Percentiles rank a stretch among this genome's conserved stretches.
phyloP scores from a whole-genome alignment of 2,113 vertebrate species.

The Corvus hawaiiensis region DNA sequence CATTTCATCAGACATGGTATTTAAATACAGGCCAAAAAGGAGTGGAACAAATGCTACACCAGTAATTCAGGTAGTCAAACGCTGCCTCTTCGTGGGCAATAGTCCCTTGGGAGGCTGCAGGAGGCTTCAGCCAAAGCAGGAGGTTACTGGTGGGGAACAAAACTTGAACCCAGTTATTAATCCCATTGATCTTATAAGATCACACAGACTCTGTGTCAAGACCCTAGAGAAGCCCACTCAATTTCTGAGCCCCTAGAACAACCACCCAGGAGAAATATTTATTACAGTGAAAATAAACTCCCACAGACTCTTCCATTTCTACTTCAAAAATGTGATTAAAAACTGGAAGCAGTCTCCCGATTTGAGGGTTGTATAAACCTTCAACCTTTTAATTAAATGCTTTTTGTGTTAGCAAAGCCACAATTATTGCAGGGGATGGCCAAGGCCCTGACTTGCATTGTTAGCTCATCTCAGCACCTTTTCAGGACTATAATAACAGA shows the following conservation, averaged over 20 bases:
- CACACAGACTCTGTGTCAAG: not conserved
- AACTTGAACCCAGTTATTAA: not conserved
- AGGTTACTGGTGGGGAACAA: not conserved
- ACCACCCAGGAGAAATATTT: not conserved
- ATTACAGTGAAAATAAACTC: not conserved
- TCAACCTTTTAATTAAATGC: not conserved
- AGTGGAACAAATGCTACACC: not conserved
- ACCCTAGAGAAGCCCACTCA: not conserved
- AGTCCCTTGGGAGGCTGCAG: not conserved
- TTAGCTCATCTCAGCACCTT: not conserved
- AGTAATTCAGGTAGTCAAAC: not conserved
- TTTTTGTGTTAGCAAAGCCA: not conserved
- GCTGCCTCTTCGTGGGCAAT: not conserved
- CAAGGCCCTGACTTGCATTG: not conserved
- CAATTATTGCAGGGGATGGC: not conserved
- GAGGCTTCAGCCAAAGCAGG: not conserved
- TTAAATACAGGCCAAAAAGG: not conserved
- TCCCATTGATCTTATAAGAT: not conserved
- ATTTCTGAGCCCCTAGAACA: not conserved
- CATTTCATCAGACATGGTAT: not conserved
- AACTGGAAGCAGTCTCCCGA: accelerated
- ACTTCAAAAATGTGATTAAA: not conserved
- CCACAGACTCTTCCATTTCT: not conserved
- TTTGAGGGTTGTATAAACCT: not conserved
- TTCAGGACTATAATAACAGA: not conserved